These are phyloP conservation scores for Drosophila borborema DNA, from an alignment of 2,888 invertebrate species.

Conservation along the genomic window DNA sequence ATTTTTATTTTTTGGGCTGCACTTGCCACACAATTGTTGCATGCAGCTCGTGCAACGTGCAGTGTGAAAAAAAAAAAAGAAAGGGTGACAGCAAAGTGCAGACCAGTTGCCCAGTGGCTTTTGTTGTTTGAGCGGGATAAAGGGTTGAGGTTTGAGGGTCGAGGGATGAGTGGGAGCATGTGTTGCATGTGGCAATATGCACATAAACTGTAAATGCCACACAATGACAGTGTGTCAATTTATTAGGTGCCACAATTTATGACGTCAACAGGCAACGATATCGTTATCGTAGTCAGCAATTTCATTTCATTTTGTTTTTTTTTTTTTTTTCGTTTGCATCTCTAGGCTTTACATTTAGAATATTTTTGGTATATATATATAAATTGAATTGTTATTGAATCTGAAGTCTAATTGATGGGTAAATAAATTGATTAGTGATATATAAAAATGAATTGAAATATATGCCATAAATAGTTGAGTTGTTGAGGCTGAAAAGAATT, in stretches of 20 bases:
- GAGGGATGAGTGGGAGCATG: constrained; percentile 1
- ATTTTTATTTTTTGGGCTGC: constrained; percentile 31
- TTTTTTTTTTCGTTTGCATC: neutral
- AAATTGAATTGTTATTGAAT: constrained; percentile 12
- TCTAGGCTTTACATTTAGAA: neutral
- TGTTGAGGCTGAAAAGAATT: neutral
- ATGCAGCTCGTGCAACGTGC: constrained; percentile 53
- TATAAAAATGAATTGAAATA: neutral
- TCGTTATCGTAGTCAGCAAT: constrained; percentile 27
- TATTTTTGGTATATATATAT: neutral
- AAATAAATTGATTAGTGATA: constrained; percentile 2
- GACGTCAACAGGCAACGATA: constrained; percentile 42
- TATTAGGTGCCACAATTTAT: constrained; percentile 80
- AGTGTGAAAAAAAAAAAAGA: constrained; percentile 8
- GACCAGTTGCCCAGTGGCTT: constrained; percentile 25
- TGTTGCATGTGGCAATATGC: constrained; percentile 36
- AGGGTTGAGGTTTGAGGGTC: neutral
- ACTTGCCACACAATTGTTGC: constrained; percentile 70
- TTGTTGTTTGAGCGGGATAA: constrained; percentile 10
- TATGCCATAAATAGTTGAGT: neutral
- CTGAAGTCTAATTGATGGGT: constrained; percentile 1
- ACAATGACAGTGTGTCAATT: constrained; percentile 81
- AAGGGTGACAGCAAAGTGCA: constrained; percentile 32
- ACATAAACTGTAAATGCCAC: constrained; percentile 79
- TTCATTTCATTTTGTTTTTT: neutral